Base-by-base conservation (phyloP, 2,113 vertebrate species). In the Hassar affinis region DNA sequence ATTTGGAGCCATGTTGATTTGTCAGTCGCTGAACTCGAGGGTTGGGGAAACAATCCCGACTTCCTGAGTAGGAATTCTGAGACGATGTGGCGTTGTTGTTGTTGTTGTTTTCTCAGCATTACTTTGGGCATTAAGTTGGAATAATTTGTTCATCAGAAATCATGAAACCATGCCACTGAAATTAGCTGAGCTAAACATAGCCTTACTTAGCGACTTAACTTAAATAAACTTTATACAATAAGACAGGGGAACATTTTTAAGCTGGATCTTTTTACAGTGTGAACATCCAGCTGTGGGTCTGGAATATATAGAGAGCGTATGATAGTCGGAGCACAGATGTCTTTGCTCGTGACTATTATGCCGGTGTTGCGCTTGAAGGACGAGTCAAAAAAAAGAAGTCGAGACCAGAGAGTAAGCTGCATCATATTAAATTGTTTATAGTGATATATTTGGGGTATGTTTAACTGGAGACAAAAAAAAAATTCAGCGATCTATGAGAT, bases 261-360 rank as follows among this genome's bases (percentile, higher is more conserved):
- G 17, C 42, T 79, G 45, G 61, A 79, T 49, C 25, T 35, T 22
- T 64, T 64, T 51, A 75, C 72, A 80, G n/a, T 33, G n/a, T 51
- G 45, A 30, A 51, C 4, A 66, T 51, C 7, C 27, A 14, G 6
- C n/a, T 54, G 27, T 75, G 27, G 10, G 27, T 75, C n/a, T 75
- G 72, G 61, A 51, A 51, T 66, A 62, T 80, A 66, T 33, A 66
- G 8, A 62, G 57, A 61, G 22, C n/a, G 38, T 62, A 54, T 62
- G 57, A 79, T 38, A 49, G 38, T 66, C 51, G 25, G 61, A 64
- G 59, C 1, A 2, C 59, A 80, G 45, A 80, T 80, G 78, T 66
- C 66, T 66, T 66, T 52, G 18, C 61, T 80, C 47, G 33, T 51
- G 45, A 66, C 25, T 17, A 30, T 49, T 64, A 30, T 64, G 59